Percentiles rank a stretch among this genome's conserved stretches.
phyloP scores from a whole-genome alignment of 2,113 vertebrate species.

The Athene noctua region DNA sequence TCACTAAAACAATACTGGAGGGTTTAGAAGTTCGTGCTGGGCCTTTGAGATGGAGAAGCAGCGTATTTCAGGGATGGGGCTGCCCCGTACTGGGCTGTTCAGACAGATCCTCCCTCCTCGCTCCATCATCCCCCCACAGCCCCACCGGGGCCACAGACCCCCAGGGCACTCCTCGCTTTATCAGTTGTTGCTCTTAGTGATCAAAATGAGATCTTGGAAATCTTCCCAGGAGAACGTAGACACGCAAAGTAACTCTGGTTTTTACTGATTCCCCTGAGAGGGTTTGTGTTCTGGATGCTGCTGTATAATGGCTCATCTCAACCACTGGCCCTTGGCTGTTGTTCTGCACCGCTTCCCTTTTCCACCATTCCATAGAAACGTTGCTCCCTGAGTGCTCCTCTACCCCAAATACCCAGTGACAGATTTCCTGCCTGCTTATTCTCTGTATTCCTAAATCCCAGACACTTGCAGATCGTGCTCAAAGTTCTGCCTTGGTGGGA shows the following conservation, averaged over 20 bases:
- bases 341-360: background rate
- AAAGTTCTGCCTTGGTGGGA: background rate
- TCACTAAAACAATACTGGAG: fast-evolving
- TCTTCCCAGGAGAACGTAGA: background rate
- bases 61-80: background rate
- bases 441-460: fast-evolving
- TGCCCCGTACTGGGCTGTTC: background rate
- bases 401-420: background rate
- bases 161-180: background rate
- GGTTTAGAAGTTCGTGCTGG: background rate
- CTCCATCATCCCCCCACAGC: background rate
- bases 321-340: background rate
- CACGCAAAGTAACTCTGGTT: background rate
- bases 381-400: background rate
- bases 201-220: background rate
- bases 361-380: background rate
- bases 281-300: background rate
- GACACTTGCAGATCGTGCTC: fast-evolving
- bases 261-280: background rate
- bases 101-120: fast-evolving
- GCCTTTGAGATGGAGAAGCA: too few relatives aligned
- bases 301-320: background rate
- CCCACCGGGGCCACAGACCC: background rate
- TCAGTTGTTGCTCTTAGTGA: background rate
- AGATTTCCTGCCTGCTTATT: background rate